Percentiles rank a stretch among this genome's conserved stretches.
Evolutionary conservation across 2,113 vertebrate genomes (phyloP).

Genomic region (Sclerurus mexicanus): DNA sequence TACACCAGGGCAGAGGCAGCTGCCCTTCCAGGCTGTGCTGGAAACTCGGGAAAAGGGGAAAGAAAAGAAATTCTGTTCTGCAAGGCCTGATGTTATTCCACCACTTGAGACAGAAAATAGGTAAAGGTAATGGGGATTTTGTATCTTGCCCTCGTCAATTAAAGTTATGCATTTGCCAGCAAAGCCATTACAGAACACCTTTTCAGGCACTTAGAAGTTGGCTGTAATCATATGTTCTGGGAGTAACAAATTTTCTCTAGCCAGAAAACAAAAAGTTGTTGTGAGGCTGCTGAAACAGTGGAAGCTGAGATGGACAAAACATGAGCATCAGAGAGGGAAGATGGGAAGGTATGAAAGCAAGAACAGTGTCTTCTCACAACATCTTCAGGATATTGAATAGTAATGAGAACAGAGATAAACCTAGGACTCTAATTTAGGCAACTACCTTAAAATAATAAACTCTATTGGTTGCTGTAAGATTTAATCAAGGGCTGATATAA

Average conservation of each 20-base stretch:
- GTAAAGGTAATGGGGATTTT: neutral
- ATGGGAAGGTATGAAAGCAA: neutral
- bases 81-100: neutral
- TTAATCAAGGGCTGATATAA: neutral
- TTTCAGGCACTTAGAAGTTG: neutral
- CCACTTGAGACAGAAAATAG: neutral
- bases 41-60: neutral
- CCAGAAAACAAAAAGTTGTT: neutral
- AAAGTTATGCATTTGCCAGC: neutral
- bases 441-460: neutral
- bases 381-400: neutral
- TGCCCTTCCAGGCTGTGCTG: neutral
- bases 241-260: neutral
- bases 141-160: conserved; percentile 12
- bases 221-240: neutral
- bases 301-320: neutral
- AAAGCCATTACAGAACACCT: neutral
- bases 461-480: neutral
- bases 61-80: neutral
- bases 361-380: neutral
- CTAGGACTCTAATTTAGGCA: neutral
- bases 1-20: neutral
- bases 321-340: neutral
- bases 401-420: neutral
- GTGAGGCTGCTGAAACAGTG: neutral